These are phyloP conservation scores for Eretmocerus hayati DNA, from an alignment of 2,888 invertebrate genomes.

Conservation along the genomic window DNA sequence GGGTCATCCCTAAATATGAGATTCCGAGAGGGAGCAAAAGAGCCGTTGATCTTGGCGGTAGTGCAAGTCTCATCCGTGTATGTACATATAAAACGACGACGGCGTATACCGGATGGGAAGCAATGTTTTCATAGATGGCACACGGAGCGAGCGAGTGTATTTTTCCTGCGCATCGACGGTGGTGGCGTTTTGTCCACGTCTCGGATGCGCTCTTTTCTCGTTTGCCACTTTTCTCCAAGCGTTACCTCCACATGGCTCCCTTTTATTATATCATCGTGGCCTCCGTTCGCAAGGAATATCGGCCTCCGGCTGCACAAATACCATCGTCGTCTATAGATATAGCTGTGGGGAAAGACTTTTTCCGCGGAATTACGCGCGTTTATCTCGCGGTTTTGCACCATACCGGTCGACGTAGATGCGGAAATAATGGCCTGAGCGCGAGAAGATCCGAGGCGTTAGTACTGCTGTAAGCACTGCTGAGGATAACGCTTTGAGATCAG, in stretches of 20 bases:
- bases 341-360: neutral
- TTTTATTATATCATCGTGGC: conserved; percentile 7
- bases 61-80: too few species aligned
- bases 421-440: conserved; percentile 12
- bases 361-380: neutral
- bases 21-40: too few species aligned
- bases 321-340: too few species aligned
- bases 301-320: too few species aligned
- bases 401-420: conserved; percentile 6
- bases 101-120: conserved; percentile 16
- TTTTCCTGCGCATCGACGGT: conserved; percentile 21
- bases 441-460: too few species aligned
- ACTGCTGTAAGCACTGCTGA: too few species aligned
- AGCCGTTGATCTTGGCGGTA: neutral
- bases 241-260: conserved; percentile 14
- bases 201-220: conserved; percentile 1
- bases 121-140: conserved; percentile 28
- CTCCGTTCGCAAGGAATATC: too few species aligned
- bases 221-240: conserved; percentile 15
- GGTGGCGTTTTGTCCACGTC: neutral
- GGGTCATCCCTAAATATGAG: conserved; percentile 10
- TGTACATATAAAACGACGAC: conserved; percentile 9
- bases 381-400: conserved; percentile 13
- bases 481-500: too few species aligned
- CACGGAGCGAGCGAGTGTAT: conserved; percentile 21